A percentile compares a stretch with the other conserved stretches of the same genome.
Evolutionary conservation across 2,888 invertebrate species (phyloP).

Genomic region (Silvanus unidentatus): DNA sequence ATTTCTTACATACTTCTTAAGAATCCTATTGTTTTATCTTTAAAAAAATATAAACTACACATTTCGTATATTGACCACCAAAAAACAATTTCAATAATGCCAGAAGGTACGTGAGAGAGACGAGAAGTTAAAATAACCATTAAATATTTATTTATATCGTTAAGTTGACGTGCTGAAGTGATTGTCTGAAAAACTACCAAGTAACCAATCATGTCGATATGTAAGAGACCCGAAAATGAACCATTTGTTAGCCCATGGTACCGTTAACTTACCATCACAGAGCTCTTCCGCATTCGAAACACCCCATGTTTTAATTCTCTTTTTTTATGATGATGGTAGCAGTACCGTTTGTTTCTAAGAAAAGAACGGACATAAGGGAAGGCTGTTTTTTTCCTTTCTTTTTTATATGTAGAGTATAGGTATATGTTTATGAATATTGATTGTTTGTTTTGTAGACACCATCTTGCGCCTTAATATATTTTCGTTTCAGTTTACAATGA

Average conservation of each 20-base stretch:
- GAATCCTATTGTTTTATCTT: too few species aligned
- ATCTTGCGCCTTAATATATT: conserved; percentile 1
- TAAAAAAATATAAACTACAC: too few species aligned
- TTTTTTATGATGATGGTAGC: conserved; percentile 1
- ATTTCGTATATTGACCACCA: too few species aligned
- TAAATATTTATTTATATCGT: not conserved
- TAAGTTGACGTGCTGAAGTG: not conserved
- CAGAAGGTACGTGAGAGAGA: too few species aligned
- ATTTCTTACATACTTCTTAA: too few species aligned
- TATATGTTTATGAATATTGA: not conserved
- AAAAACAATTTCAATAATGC: too few species aligned
- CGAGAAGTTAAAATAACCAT: too few species aligned
- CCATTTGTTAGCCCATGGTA: conserved; percentile 6
- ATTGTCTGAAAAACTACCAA: conserved; percentile 2
- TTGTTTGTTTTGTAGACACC: conserved; percentile 1
- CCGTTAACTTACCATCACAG: conserved; percentile 1
- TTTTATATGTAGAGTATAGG: not conserved
- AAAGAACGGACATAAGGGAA: conserved; percentile 6
- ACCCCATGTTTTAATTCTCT: conserved; percentile 1
- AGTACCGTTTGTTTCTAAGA: conserved; percentile 3
- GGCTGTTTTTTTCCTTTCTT: not conserved
- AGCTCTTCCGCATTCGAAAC: conserved; percentile 5
- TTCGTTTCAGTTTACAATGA: not conserved
- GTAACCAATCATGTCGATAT: conserved; percentile 5
- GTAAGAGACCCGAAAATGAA: conserved; percentile 2